A percentile compares a stretch with the other conserved stretches of the same genome.
Conservation (phyloP, 2,797 vertebrate species). For the Hypotaenidia philippensis region DNA sequence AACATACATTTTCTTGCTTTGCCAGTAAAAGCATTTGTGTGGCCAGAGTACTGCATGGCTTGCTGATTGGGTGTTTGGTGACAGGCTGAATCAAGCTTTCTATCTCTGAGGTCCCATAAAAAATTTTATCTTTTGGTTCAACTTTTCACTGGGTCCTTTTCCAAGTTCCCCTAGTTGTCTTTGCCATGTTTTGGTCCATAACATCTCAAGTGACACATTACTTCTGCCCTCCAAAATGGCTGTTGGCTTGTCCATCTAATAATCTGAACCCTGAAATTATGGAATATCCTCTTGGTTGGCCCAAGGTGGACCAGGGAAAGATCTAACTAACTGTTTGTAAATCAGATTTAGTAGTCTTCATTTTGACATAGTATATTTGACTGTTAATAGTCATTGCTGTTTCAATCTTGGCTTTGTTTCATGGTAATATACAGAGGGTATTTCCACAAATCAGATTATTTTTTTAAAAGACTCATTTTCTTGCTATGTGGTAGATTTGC, state of each 20-base stretch:
- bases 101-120: background rate
- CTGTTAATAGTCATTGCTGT: background rate
- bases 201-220: background rate
- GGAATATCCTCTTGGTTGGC: background rate
- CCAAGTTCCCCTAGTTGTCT: background rate
- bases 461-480: background rate
- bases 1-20: background rate
- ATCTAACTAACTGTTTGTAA: background rate
- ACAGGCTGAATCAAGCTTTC: background rate
- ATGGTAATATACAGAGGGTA: background rate
- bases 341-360: background rate
- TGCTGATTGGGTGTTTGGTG: background rate
- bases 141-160: background rate
- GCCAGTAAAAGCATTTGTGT: conserved; percentile 9
- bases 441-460: conserved; percentile 4
- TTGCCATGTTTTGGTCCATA: background rate
- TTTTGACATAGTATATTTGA: background rate
- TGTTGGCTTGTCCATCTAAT: background rate
- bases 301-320: background rate
- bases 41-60: background rate
- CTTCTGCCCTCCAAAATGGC: background rate
- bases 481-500: background rate
- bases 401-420: background rate
- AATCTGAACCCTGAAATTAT: background rate
- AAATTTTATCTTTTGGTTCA: background rate